These are phyloP conservation scores for Sandelia bainsii DNA, from an alignment of 2,797 vertebrate genomes.

Conservation along the genomic window DNA sequence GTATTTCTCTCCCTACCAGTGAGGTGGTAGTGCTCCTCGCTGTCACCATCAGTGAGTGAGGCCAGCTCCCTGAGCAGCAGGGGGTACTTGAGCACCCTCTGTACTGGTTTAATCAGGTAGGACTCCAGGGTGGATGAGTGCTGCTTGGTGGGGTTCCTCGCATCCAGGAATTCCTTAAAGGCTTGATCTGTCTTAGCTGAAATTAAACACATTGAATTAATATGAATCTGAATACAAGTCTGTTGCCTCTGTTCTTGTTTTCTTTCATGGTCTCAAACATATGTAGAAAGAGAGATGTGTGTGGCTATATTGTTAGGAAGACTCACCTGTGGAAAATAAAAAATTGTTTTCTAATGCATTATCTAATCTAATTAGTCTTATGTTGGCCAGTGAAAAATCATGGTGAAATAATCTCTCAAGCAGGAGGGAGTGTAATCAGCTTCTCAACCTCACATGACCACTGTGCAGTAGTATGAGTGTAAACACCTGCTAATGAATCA, in stretches of 20 bases:
- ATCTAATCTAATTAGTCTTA: neutral
- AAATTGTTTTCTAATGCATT: neutral
- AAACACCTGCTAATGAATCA: conserved; percentile 27
- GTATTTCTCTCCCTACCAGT: conserved; percentile 82
- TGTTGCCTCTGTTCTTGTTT: neutral
- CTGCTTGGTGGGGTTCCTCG: conserved; percentile 96
- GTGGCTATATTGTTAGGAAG: too few relatives aligned
- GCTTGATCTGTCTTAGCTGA: conserved; percentile 94
- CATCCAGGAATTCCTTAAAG: conserved; percentile 95
- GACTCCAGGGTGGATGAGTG: conserved; percentile 98
- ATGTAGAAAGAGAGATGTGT: too few relatives aligned
- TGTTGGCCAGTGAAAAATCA: conserved; percentile 37
- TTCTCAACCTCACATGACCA: conserved; percentile 41
- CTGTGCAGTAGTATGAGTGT: neutral
- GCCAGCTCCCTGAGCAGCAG: conserved; percentile 95
- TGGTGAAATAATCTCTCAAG: conserved; percentile 72
- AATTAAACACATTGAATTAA: conserved; percentile 30
- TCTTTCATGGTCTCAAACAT: neutral
- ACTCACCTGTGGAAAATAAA: too few relatives aligned
- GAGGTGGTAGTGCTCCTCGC: conserved; percentile 97
- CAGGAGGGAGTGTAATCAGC: conserved; percentile 73
- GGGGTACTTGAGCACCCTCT: conserved; percentile 98
- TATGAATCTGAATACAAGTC: neutral
- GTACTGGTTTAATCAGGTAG: conserved; percentile 98
- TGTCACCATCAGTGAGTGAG: conserved; percentile 93